A percentile compares a stretch with the other conserved stretches of the same genome.
Conservation (phyloP, 2,113 vertebrate species). For the Pongo abelii region DNA sequence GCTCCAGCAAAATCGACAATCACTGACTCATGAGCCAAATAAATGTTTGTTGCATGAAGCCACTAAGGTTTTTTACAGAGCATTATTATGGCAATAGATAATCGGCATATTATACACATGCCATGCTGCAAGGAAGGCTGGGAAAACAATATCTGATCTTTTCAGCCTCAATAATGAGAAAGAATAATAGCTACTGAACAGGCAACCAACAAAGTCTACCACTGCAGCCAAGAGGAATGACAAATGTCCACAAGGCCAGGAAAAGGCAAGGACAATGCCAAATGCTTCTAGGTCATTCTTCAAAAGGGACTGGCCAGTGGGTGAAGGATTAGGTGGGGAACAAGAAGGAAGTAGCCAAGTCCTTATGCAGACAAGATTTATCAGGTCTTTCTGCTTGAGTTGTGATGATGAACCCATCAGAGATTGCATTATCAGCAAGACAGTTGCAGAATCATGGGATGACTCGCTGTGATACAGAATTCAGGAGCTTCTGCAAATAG, state of each 20-base stretch:
- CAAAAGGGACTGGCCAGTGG: not conserved
- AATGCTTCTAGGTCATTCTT: not conserved
- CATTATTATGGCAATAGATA: not conserved
- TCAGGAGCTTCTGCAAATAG: slow-evolving; percentile 83
- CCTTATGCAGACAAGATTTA: slow-evolving; percentile 80
- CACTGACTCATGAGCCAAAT: not conserved
- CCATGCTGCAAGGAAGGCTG: not conserved
- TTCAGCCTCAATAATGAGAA: slow-evolving; percentile 2
- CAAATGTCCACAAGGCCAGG: not conserved
- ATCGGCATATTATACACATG: not conserved
- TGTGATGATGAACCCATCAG: slow-evolving; percentile 84
- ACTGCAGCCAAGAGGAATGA: not conserved
- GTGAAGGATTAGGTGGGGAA: slow-evolving; percentile 75
- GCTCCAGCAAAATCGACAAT: not conserved
- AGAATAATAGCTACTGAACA: not conserved
- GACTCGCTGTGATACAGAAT: slow-evolving; percentile 82
- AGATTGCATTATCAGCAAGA: slow-evolving; percentile 84
- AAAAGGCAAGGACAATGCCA: not conserved
- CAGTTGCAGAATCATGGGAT: slow-evolving; percentile 84
- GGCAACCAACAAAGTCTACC: not conserved
- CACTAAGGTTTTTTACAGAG: not conserved
- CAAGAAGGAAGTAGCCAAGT: slow-evolving; percentile 76
- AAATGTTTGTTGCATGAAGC: not conserved
- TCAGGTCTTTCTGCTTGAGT: slow-evolving; percentile 78
- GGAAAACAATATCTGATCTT: not conserved